A percentile compares a stretch with the other conserved stretches of the same genome.
phyloP scores from a whole-genome alignment of 2,113 vertebrate genomes.

The Bufo gargarizans region DNA sequence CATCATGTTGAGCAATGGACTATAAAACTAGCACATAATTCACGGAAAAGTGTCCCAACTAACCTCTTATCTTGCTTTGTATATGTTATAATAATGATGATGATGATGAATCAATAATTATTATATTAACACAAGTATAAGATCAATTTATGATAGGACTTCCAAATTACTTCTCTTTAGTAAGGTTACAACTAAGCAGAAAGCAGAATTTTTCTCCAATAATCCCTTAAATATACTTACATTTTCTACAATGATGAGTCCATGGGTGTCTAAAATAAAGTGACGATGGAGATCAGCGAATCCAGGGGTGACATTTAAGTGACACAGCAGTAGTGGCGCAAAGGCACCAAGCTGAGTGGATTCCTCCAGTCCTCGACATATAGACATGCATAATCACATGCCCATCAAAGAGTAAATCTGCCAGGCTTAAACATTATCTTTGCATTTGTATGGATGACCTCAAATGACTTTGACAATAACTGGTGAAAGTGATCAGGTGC shows the following conservation, averaged over 20 bases:
- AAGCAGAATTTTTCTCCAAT: too few species aligned
- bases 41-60: too few species aligned
- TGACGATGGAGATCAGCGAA: neutral
- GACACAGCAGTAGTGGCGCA: neutral
- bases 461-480: neutral
- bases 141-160: too few species aligned
- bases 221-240: too few species aligned
- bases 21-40: too few species aligned
- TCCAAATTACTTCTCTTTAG: too few species aligned
- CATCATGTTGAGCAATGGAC: too few species aligned
- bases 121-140: too few species aligned
- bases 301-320: neutral
- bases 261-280: neutral
- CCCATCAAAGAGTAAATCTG: neutral
- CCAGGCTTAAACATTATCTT: neutral
- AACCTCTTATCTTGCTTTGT: too few species aligned
- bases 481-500: neutral
- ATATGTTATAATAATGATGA: too few species aligned
- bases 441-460: neutral
- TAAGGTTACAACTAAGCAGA: too few species aligned
- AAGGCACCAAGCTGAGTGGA: neutral
- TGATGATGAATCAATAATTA: too few species aligned
- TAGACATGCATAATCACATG: slow-evolving; percentile 2
- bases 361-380: neutral
- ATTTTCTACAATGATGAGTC: neutral